Percentiles rank a stretch among this genome's conserved stretches.
Evolutionary conservation across 2,797 vertebrate genomes (phyloP).

Genomic region (Caiman crocodilus): DNA sequence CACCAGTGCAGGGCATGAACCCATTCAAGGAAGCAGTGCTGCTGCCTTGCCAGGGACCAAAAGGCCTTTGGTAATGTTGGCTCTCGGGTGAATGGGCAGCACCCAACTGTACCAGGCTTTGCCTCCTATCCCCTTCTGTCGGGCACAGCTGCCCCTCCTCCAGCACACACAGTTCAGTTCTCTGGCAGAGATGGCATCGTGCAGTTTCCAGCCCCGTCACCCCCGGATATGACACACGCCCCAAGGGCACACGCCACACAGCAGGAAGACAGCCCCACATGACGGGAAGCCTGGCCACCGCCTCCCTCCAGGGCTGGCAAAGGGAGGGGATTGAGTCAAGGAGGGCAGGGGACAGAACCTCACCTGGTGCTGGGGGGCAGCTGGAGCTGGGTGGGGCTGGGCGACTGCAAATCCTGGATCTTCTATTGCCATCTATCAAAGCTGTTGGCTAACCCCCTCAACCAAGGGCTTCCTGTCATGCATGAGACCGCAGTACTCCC

Average conservation of each 20-base stretch:
- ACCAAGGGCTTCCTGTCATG: constrained; percentile 80
- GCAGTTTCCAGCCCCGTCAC: neutral
- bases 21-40: too few relatives aligned
- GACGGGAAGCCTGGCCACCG: neutral
- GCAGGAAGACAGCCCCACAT: neutral
- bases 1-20: too few relatives aligned
- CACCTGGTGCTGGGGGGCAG: neutral
- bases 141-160: too few relatives aligned
- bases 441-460: neutral
- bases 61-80: too few relatives aligned
- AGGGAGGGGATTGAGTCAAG: neutral
- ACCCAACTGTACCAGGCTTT: too few relatives aligned
- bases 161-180: neutral
- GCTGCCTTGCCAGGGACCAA: too few relatives aligned
- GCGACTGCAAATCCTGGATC: neutral
- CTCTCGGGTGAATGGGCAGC: too few relatives aligned
- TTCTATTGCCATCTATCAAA: neutral
- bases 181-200: neutral
- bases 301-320: neutral
- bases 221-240: neutral
- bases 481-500: constrained; percentile 74
- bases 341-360: neutral
- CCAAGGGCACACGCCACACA: neutral
- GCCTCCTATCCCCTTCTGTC: too few relatives aligned
- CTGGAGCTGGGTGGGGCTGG: accelerated